phyloP scores from a whole-genome alignment of 1,140 invertebrate genomes.

The Parasteatoda tepidariorum region DNA sequence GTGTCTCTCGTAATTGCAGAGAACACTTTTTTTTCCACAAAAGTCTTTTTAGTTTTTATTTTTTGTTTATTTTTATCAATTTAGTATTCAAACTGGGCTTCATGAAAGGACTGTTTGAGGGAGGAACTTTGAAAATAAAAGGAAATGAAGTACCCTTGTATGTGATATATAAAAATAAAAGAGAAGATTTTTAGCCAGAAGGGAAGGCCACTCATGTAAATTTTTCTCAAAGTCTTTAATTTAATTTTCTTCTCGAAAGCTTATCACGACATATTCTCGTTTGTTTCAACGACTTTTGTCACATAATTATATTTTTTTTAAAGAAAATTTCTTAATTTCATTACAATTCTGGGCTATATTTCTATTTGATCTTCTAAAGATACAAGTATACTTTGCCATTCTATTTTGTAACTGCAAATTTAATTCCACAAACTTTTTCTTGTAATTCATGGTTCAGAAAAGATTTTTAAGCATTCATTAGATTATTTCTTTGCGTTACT shows the following conservation, averaged over 20 bases:
- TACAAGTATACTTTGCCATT: no score
- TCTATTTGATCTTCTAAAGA: no score
- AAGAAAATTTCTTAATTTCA: no score
- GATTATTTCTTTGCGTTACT: no score
- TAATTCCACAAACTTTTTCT: no score
- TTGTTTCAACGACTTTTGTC: neutral
- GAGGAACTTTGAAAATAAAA: conserved; percentile 26
- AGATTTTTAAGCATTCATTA: no score
- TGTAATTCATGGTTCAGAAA: no score
- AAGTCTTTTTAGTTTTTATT: neutral
- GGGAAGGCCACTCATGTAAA: neutral
- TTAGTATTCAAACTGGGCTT: conserved; percentile 35
- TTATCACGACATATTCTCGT: conserved; percentile 2
- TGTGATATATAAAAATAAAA: no score
- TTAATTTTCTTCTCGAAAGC: conserved; percentile 11
- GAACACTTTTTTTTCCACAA: neutral
- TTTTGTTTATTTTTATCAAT: conserved; percentile 31
- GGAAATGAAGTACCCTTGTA: neutral
- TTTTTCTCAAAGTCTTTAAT: conserved; percentile 25
- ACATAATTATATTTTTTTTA: no score
- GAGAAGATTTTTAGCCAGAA: neutral
- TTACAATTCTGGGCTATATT: no score
- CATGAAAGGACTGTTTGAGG: conserved; percentile 17
- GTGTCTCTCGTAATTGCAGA: conserved; percentile 9
- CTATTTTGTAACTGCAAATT: no score